Evolutionary conservation across 2,113 vertebrate genomes (phyloP).

Genomic region (Gadus macrocephalus): DNA sequence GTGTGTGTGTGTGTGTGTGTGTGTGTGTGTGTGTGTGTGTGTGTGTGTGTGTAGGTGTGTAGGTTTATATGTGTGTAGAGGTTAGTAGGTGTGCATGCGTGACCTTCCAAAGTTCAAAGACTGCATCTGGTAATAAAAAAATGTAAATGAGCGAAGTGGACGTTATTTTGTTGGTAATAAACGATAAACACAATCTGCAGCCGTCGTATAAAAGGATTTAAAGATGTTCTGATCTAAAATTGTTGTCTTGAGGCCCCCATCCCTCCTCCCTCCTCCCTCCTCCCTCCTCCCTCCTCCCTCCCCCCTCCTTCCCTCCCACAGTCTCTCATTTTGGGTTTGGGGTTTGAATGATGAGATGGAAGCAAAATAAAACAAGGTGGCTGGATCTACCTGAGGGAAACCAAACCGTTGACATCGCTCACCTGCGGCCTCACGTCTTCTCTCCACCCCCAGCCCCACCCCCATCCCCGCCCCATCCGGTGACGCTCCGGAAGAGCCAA

Average conservation of each 20-base stretch:
- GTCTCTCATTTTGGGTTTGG: not conserved
- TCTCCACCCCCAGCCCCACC: slow-evolving; percentile 6
- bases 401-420: no score
- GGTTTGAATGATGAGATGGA: no score
- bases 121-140: no score
- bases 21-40: not conserved
- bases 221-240: no score
- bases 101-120: not conserved
- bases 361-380: no score
- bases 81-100: not conserved
- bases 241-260: not conserved
- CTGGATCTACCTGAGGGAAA: no score
- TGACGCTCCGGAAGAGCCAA: slow-evolving; percentile 35
- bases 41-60: not conserved
- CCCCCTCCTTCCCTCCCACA: slow-evolving; percentile 20
- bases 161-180: no score
- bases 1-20: not conserved
- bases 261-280: not conserved
- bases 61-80: slow-evolving; percentile 1
- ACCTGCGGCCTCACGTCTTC: slow-evolving; percentile 11
- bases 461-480: no score
- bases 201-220: no score
- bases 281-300: no score
- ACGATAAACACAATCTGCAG: no score
- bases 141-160: no score